Percentiles rank a stretch among this genome's conserved stretches.
These are phyloP conservation scores for Myotis brandtii DNA, from an alignment of 2,113 vertebrate genomes.

Conservation along the genomic window DNA sequence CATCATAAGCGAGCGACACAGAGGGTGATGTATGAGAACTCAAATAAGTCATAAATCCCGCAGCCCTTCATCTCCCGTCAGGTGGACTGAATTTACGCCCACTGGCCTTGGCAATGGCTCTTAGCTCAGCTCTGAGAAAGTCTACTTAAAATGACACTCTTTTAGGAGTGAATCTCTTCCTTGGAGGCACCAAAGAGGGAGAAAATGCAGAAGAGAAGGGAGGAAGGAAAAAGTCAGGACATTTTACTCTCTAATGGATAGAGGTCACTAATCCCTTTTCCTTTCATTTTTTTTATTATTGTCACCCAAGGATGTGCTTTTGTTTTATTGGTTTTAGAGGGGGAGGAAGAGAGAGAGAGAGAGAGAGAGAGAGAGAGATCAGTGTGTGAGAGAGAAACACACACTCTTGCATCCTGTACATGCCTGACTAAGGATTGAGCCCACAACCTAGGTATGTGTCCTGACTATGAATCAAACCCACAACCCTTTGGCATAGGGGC, in stretches of 20 bases:
- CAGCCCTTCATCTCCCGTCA: constrained; percentile 86
- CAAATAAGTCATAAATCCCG: constrained; percentile 88
- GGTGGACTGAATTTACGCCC: constrained; percentile 86
- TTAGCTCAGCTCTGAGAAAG: constrained; percentile 78
- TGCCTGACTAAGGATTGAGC: neutral
- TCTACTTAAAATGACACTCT: constrained; percentile 83
- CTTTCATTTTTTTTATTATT: neutral
- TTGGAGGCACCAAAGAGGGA: constrained; percentile 2
- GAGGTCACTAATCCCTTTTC: neutral
- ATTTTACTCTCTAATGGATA: neutral
- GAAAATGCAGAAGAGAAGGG: neutral
- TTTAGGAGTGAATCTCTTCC: constrained; percentile 71
- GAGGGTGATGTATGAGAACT: constrained; percentile 89
- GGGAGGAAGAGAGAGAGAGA: neutral
- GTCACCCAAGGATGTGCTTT: neutral
- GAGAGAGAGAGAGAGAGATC: too few relatives aligned
- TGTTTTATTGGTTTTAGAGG: neutral
- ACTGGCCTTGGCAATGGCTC: constrained; percentile 81
- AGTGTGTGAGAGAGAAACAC: neutral
- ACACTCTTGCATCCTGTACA: neutral
- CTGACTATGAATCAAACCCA: neutral
- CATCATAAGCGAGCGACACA: constrained; percentile 89
- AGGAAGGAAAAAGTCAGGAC: neutral
- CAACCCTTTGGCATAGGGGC: neutral
- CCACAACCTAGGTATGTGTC: neutral